Conservation (phyloP, 2,113 vertebrate species). For the Urocitellus parryii region DNA sequence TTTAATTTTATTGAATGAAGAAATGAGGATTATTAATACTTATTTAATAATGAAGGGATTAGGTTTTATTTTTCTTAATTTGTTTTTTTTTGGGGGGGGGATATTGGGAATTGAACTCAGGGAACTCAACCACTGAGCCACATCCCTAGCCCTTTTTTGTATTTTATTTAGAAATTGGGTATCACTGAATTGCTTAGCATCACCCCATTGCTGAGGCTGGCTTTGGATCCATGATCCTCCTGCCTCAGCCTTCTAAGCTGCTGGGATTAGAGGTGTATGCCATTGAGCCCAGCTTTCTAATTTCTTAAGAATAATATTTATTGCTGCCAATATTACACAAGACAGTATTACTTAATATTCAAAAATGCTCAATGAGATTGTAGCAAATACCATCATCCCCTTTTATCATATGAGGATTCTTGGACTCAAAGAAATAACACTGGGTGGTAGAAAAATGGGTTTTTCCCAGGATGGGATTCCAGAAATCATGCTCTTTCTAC, state of each 20-base stretch:
- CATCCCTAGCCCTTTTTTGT: too few species aligned
- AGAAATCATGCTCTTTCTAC: neutral
- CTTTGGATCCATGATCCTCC: too few species aligned
- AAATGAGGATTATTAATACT: neutral
- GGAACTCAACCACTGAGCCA: too few species aligned
- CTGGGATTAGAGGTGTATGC: too few species aligned
- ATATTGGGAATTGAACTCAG: too few species aligned
- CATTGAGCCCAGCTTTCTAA: neutral
- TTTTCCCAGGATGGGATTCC: neutral
- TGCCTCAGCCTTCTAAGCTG: too few species aligned
- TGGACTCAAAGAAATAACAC: neutral
- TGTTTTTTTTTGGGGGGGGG: neutral
- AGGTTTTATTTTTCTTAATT: neutral
- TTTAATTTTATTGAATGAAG: neutral
- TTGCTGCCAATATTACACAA: neutral
- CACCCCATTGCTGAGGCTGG: too few species aligned
- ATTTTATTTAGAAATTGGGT: too few species aligned
- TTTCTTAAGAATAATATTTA: slow-evolving; percentile 18
- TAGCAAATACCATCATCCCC: neutral
- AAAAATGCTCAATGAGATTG: neutral
- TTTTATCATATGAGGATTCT: neutral
- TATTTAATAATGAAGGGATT: too few species aligned
- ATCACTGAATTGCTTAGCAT: too few species aligned
- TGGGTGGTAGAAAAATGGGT: neutral
- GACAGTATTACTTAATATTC: neutral